Evolutionary conservation across 2,888 invertebrate genomes (phyloP), one percentile per base, ranked within the genome.

Genomic region (Acanthosepion esculentum): DNA sequence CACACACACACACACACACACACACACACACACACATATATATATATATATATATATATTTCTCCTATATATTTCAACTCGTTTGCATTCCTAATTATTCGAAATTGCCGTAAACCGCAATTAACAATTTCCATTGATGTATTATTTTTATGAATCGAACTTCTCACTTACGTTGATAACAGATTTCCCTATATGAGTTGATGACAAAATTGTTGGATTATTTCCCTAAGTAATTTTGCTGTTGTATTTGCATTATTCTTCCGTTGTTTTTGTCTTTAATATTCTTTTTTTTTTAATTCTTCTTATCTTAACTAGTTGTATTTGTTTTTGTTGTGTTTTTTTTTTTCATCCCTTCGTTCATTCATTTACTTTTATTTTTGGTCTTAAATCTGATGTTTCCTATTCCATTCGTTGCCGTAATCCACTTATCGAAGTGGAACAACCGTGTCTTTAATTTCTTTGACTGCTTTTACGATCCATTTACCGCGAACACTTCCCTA

Each of bases 391-490:
- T 59, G 59, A 59, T 23, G 26, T 20, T 59, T 23, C 20, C 4
- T 59, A 59, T 59, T 59, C 23, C 3, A 26, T n/a, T 78, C n/a
- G 3, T 78, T 78, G 78, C n/a, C 10, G 4, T 78, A 78, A 78
- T 78, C n/a, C n/a, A 78, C 78, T 78, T 78, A 78, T n/a, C 33
- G n/a, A n/a, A 33, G n/a, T 78, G n/a, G 33, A 78, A 78, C 78
- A n/a, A 78, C 78, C 12, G n/a, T 18, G n/a, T 18, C 10, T 33
- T 78, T 78, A 0, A n/a, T 78, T 78, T 78, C 78, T 78, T 78
- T 33, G 33, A 78, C 78, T n/a, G 78, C 78, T 78, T 78, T 78
- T 78, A 78, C 78, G 78, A 78, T 78, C 78, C 78, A 78, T 78
- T n/a, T 78, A 12, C 33, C 33, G 78, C 33, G n/a, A 78, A n/a